Base-by-base conservation (phyloP, 2,888 invertebrate species). In the Lobophora halterata region DNA sequence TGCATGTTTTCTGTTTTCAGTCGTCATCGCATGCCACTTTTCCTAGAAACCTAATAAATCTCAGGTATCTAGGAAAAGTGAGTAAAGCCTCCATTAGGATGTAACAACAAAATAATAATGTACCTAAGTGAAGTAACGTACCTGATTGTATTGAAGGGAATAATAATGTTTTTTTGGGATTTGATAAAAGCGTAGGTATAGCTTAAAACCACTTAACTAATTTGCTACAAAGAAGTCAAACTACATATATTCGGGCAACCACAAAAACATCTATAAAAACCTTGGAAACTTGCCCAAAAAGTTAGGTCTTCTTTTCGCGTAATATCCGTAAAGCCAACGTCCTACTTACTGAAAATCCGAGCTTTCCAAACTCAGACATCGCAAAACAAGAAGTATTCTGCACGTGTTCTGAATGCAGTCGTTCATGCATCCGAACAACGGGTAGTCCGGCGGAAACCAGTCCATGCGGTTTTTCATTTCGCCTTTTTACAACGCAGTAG, bases 251-350 rank as follows among this genome's bases (percentile, higher is more conserved):
- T 40, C 32, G 35, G 36, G 36, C 36, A 37, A 26, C 14, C 14
- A 13, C 9, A 18, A 10, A 29, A 35, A 35, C 35, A 38, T 11
- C 18, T 12, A 25, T 30, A 35, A 30, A 25, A 17, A 25, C 20
- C 18, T 48, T 49, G 39, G 45, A 39, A 24, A 8, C 17, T 33
- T 45, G 48, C 48, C 45, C 42, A 39, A 36, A 33, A 34, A 35
- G 24, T 18, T 21, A 31, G 37, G 24, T 41, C 27, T 46, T 13
- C 32, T 28, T 7, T 35, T 14, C 23, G 13, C 32, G 13, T 21
- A 23, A 23, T 34, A n/a, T 32, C 12, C 10, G 18, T 32, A 12
- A 21, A 11, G 19, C 10, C 17, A 14, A 20, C 19, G 18, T 10
- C 13, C 10, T 17, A 26, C 17, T 17, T 17, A 3, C 5, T 14